These are phyloP conservation scores for Malacoctenus gilli DNA, from an alignment of 2,797 vertebrate species.

Conservation along the genomic window DNA sequence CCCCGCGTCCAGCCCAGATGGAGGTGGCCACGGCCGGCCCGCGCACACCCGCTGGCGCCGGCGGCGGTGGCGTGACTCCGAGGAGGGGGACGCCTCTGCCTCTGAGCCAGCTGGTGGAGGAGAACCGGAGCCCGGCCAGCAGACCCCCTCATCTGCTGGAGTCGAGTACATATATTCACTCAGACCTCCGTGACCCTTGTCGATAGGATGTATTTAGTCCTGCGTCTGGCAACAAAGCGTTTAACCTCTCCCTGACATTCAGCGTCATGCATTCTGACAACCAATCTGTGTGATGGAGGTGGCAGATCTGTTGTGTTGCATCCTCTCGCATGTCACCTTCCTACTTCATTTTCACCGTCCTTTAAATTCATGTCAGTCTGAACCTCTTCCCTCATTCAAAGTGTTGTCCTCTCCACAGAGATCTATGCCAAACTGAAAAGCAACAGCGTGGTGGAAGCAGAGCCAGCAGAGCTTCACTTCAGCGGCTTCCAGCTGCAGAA, in stretches of 20 bases:
- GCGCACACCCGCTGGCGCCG: too few species aligned
- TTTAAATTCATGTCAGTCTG: too few species aligned
- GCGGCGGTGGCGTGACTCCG: too few species aligned
- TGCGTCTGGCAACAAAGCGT: too few species aligned
- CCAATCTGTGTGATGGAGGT: too few species aligned
- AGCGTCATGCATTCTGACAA: too few species aligned
- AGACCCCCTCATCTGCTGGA: slow-evolving; percentile 87
- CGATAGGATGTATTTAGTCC: background rate
- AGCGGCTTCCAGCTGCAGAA: slow-evolving; percentile 87
- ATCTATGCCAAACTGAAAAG: slow-evolving; percentile 80
- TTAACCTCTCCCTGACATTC: background rate
- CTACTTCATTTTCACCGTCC: too few species aligned
- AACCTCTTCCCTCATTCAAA: too few species aligned
- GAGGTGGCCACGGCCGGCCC: slow-evolving; percentile 67
- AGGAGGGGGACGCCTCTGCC: slow-evolving; percentile 73
- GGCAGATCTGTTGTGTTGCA: too few species aligned
- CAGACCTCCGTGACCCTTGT: background rate
- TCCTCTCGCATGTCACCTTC: too few species aligned
- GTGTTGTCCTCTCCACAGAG: slow-evolving; percentile 74
- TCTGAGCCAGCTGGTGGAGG: slow-evolving; percentile 84
- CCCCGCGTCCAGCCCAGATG: slow-evolving; percentile 72
- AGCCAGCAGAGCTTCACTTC: slow-evolving; percentile 90
- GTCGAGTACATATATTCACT: slow-evolving; percentile 80
- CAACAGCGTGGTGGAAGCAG: slow-evolving; percentile 83
- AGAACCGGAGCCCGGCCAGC: slow-evolving; percentile 64